Percentiles rank a stretch among this genome's conserved stretches.
Evolutionary conservation across 2,888 invertebrate genomes (phyloP).

Genomic region (Corbicula japonica): DNA sequence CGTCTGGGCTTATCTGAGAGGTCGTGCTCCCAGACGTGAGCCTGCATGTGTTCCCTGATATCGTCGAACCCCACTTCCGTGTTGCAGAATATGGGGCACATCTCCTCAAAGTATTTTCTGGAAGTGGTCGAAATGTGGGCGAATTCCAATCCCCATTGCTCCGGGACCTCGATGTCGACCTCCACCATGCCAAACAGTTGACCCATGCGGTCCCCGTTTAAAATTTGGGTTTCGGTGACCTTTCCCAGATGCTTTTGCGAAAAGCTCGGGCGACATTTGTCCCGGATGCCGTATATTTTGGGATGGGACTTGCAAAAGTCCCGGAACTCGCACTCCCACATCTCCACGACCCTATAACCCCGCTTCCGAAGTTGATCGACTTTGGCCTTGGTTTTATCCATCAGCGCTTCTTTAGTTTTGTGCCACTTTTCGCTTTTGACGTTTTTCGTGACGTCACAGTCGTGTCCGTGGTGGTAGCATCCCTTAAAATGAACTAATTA

Average conservation of each 20-base stretch:
- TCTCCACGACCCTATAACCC: constrained; percentile 43
- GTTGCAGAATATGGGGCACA: constrained; percentile 52
- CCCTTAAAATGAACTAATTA: too few relatives aligned
- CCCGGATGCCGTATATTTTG: constrained; percentile 33
- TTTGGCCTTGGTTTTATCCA: constrained; percentile 27
- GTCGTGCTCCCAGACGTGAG: constrained; percentile 8
- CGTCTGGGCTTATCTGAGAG: constrained; percentile 25
- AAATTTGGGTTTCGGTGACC: constrained; percentile 34
- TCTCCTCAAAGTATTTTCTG: constrained; percentile 36
- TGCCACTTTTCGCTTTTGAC: constrained; percentile 38
- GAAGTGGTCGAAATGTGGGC: constrained; percentile 20
- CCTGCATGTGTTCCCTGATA: constrained; percentile 28
- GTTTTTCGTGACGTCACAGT: constrained; percentile 36
- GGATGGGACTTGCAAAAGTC: constrained; percentile 35
- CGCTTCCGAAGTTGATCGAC: constrained; percentile 13
- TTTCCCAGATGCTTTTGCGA: constrained; percentile 22
- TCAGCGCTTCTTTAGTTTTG: constrained; percentile 3
- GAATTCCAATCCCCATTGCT: constrained; percentile 38
- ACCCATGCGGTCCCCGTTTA: constrained; percentile 18
- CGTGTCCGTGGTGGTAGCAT: constrained; percentile 55
- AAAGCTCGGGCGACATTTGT: constrained; percentile 28
- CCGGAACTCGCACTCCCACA: constrained; percentile 54
- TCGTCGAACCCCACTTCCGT: constrained; percentile 39
- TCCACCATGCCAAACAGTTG: constrained; percentile 48
- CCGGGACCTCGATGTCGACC: constrained; percentile 41